These are phyloP conservation scores for Xylocopa sonorina DNA, from an alignment of 1,140 invertebrate species.

Conservation along the genomic window DNA sequence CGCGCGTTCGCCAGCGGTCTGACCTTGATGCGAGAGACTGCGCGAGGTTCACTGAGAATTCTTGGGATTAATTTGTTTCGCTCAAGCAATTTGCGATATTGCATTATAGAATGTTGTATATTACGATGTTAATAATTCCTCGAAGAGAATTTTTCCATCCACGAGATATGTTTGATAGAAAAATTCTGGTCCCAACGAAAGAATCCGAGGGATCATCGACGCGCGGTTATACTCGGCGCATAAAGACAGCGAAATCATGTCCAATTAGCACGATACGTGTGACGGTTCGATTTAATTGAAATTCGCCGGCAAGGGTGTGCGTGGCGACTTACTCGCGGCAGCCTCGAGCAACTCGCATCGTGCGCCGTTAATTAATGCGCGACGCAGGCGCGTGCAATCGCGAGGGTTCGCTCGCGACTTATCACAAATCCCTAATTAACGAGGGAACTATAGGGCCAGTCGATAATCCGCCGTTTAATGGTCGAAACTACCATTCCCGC, in stretches of 20 bases:
- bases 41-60: neutral
- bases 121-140: too few relatives aligned
- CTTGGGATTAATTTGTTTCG: too few relatives aligned
- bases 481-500: too few relatives aligned
- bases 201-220: neutral
- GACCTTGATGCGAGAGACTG: neutral
- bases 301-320: conserved; percentile 21
- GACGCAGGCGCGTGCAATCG: conserved; percentile 39
- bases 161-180: too few relatives aligned
- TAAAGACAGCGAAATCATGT: neutral
- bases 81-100: too few relatives aligned
- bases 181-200: too few relatives aligned
- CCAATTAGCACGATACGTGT: conserved; percentile 47
- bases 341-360: conserved; percentile 33
- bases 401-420: conserved; percentile 48
- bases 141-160: too few relatives aligned
- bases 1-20: neutral
- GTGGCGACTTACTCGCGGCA: conserved; percentile 25
- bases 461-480: conserved; percentile 45
- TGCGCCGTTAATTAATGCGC: conserved; percentile 60
- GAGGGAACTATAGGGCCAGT: neutral
- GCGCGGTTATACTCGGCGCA: too few relatives aligned
- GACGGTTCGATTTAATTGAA: conserved; percentile 61
- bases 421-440: conserved; percentile 63
- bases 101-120: too few relatives aligned